Base-by-base conservation (phyloP, 2,888 invertebrate genomes). In the Tenthredo amoena region DNA sequence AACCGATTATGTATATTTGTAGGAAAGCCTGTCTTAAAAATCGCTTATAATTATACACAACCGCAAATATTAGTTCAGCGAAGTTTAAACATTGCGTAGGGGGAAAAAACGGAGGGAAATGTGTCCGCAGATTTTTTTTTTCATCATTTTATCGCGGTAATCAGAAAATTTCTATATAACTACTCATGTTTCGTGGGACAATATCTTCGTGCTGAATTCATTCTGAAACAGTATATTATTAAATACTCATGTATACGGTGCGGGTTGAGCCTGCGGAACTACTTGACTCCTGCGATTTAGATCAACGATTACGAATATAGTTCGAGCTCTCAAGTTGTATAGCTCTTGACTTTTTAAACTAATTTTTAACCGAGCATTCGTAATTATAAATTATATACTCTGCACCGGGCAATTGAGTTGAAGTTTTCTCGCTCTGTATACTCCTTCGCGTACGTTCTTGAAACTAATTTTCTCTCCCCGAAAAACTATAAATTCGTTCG, bases 271-370 rank as follows among this genome's bases (percentile, higher is more conserved):
- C 62, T 62, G 26, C 62, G 62, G 62, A 62, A 62, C 62, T 62
- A 62, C 62, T 62, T 62, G 62, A 62, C 21, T 62, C 12, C 62
- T 62, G 62, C 26, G 62, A 62, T 62, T 62, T 26, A 62, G 62
- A 62, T 62, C 12, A 62, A 26, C 12, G 62, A 62, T 62, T 62
- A 62, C 4, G 26, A 26, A 62, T 62, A 26, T 21, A 62, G 26
- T 62, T 62, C 12, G 26, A 26, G 3, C 62, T 26, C 26, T 21
- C 12, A 4, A 62, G 10, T 62, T 62, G 3, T 10, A 62, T 47
- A 10, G n/a, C 62, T 62, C 62, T 62, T 62, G 62, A 62, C 62
- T 62, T 21, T 62, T 26, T 0, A 26, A 9, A 62, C 62, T 62
- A 21, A 62, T 62, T 26, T 62, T 62, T 26, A 7, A 26, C 26